Evolutionary conservation across 2,888 invertebrate genomes (phyloP).

Genomic region (Orchesellides sinensis): DNA sequence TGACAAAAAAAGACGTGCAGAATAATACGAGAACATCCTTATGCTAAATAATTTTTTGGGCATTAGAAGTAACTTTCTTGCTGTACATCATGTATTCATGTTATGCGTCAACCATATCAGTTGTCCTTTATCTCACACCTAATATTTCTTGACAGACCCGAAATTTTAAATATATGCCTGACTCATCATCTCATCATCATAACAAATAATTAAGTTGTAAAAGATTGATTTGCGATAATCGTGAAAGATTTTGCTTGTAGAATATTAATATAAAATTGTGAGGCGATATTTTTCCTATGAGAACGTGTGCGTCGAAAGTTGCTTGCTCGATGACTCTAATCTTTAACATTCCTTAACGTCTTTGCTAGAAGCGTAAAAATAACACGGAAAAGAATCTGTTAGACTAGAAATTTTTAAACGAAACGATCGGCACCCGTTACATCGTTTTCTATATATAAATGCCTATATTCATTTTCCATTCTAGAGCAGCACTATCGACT

Average conservation of each 20-base stretch:
- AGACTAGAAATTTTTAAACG: not conserved
- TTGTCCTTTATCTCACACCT: constrained; percentile 30
- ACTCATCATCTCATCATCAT: constrained; percentile 19
- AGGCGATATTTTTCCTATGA: no score
- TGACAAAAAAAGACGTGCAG: constrained; percentile 15
- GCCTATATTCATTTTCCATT: no score
- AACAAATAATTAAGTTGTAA: constrained; percentile 55
- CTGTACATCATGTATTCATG: not conserved
- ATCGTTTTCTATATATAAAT: no score
- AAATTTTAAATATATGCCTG: not conserved
- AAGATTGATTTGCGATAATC: constrained; percentile 32
- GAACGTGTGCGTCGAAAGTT: no score
- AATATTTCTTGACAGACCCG: constrained; percentile 31
- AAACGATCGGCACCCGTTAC: constrained; percentile 1
- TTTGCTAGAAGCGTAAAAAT: constrained; percentile 33
- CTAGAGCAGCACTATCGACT: no score
- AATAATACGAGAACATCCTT: constrained; percentile 10
- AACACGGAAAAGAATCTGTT: not conserved
- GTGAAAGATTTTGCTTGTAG: constrained; percentile 1
- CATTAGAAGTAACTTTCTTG: not conserved
- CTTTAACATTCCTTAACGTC: not conserved
- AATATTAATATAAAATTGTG: constrained; percentile 45
- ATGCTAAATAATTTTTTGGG: not conserved
- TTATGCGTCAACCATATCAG: not conserved
- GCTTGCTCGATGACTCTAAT: constrained; percentile 21